These are phyloP conservation scores for Saturnia pavonia DNA, from an alignment of 2,888 invertebrate species.

Conservation along the genomic window DNA sequence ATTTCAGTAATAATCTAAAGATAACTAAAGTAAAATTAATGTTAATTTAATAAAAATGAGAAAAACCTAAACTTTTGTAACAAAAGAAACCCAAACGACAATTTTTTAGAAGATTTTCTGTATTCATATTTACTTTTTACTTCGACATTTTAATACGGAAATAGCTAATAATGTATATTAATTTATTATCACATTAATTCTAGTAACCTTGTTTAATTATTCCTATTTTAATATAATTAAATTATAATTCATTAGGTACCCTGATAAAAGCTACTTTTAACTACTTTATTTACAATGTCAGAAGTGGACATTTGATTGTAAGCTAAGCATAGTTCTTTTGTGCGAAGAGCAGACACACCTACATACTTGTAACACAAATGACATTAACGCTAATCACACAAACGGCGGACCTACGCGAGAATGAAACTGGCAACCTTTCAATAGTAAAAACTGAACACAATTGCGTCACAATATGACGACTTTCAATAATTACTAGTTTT, in stretches of 20 bases:
- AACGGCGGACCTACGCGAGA: not conserved
- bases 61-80: not conserved
- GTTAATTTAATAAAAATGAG: not conserved
- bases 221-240: not conserved
- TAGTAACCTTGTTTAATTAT: not conserved
- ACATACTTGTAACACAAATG: not conserved
- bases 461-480: not conserved
- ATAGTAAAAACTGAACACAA: not conserved
- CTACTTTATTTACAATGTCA: not conserved
- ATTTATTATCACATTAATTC: not conserved
- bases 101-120: not conserved
- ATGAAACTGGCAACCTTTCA: not conserved
- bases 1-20: not conserved
- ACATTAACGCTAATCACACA: not conserved
- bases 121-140: not conserved
- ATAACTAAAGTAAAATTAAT: not conserved
- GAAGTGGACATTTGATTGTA: not conserved
- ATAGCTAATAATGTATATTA: not conserved
- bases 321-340: not conserved
- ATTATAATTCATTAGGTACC: not conserved
- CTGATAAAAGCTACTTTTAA: not conserved
- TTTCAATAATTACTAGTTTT: not conserved
- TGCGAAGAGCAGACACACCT: too few relatives aligned
- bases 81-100: not conserved
- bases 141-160: not conserved